phyloP scores from a whole-genome alignment of 1,140 invertebrate genomes.

The Drosophila lowei region DNA sequence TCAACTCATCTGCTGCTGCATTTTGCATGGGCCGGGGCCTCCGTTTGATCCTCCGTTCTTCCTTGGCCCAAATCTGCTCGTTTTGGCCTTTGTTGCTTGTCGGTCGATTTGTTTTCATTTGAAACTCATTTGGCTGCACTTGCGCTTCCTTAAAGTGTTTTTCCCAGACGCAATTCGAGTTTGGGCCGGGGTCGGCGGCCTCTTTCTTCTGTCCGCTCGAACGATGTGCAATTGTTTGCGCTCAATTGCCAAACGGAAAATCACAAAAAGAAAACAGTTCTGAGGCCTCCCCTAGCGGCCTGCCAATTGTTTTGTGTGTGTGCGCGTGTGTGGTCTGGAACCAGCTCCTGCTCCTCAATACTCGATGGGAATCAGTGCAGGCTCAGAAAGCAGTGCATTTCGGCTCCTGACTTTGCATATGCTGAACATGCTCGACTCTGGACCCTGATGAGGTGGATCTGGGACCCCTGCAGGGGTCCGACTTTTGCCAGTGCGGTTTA shows the following conservation, averaged over 20 bases:
- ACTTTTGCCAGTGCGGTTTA: not conserved
- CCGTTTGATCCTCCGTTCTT: conserved; percentile 56
- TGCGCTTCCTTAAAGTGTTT: conserved; percentile 75
- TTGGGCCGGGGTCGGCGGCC: conserved; percentile 18
- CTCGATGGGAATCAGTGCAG: conserved; percentile 63
- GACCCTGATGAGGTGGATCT: conserved; percentile 36
- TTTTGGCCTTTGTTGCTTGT: conserved; percentile 46
- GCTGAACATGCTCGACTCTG: conserved; percentile 62
- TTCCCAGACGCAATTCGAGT: conserved; percentile 54
- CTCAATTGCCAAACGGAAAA: conserved; percentile 64
- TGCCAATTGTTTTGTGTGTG: not conserved
- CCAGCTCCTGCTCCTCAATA: conserved; percentile 26
- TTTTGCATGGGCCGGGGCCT: conserved; percentile 23
- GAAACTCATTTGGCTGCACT: conserved; percentile 77
- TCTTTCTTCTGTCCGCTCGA: conserved; percentile 31
- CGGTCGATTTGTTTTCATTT: conserved; percentile 73
- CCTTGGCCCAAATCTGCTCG: conserved; percentile 5
- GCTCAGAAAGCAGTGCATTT: conserved; percentile 66
- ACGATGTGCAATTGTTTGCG: conserved; percentile 61
- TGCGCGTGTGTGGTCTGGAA: conserved; percentile 46
- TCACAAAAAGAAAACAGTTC: conserved; percentile 45
- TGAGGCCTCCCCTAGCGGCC: conserved; percentile 1
- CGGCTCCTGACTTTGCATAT: conserved; percentile 68
- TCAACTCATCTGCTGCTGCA: conserved; percentile 21
- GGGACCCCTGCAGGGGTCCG: conserved; percentile 3